Conservation (phyloP, 2,888 invertebrate species). For the Entomobrya multifasciata region DNA sequence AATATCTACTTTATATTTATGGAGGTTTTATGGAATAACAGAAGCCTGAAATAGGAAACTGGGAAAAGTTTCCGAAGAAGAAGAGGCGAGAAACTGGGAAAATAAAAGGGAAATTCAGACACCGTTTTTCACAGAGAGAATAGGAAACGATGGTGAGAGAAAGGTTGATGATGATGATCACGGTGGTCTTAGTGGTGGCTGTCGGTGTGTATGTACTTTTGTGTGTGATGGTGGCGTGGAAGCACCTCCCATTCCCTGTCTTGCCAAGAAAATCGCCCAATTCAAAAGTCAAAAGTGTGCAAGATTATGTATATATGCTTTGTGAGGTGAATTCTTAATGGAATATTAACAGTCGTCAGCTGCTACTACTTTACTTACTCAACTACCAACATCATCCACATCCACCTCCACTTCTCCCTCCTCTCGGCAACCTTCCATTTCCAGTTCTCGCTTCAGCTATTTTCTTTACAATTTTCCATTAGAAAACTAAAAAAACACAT, state of each 20-base stretch:
- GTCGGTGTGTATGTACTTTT: slow-evolving; percentile 27
- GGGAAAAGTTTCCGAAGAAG: slow-evolving; percentile 26
- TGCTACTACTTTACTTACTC: slow-evolving; percentile 40
- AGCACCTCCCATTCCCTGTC: slow-evolving; percentile 64
- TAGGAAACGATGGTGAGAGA: background rate
- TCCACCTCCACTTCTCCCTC: background rate
- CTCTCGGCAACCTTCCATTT: background rate
- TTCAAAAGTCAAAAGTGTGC: slow-evolving; percentile 65
- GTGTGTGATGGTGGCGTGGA: slow-evolving; percentile 47
- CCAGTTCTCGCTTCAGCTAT: slow-evolving; percentile 13
- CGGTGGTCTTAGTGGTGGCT: slow-evolving; percentile 32
- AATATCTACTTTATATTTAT: background rate
- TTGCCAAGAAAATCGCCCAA: slow-evolving; percentile 61
- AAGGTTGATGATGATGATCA: slow-evolving; percentile 32
- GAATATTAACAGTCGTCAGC: slow-evolving; percentile 66
- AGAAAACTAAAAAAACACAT: slow-evolving; percentile 8
- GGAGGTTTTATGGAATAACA: background rate
- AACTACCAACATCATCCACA: slow-evolving; percentile 30
- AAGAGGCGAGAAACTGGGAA: background rate
- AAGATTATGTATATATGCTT: slow-evolving; percentile 34
- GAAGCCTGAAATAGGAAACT: background rate
- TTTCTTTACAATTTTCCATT: slow-evolving; percentile 48
- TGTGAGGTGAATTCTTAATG: slow-evolving; percentile 69
- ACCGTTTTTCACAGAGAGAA: background rate
- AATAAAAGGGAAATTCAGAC: background rate